Evolutionary conservation across 2,888 invertebrate genomes (phyloP), one percentile per base, ranked within the genome.

Genomic region (Philopedon plagiatum): DNA sequence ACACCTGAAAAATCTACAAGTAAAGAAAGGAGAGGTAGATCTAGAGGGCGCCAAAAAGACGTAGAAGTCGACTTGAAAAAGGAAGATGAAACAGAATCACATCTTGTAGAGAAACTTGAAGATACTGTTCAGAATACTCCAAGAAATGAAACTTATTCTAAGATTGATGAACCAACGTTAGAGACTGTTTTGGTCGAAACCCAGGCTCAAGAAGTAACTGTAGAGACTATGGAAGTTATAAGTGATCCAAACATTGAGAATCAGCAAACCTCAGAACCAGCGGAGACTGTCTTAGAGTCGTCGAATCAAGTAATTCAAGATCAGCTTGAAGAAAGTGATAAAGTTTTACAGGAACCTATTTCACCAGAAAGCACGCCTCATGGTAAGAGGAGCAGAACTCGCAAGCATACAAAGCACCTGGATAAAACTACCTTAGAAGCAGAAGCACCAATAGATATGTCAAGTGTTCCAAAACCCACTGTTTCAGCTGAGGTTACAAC

Each of bases 21-120:
- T 37, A 34, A 49, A 21, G 29, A 8, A 13, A 21, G 41, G 56
- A 54, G 39, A 13, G 41, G 64, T 15, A 65, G 64, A 65, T 39
- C 64, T 18, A 49, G 32, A 39, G 11, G 46, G 9, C 29, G 23
- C 29, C 46, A 46, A 61, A 41, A 32, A 44, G 44, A 60, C 9
- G 58, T 2, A 0, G 44, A 15, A 13, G 11, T 7, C 1, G 44
- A 44, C 15, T 21, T 18, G 15, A 41, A 37, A 23, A n/a, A 9
- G 18, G 23, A 18, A 18, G 54, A 63, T 23, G 23, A 9, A 15
- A 15, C 8, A 54, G 37, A 23, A n/a, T 21, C 54, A 26, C n/a
- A n/a, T n/a, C n/a, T n/a, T n/a, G n/a, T n/a, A n/a, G n/a, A n/a
- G n/a, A n/a, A n/a, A n/a, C n/a, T n/a, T n/a, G n/a, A n/a, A n/a